Evolutionary conservation across 2,888 invertebrate genomes (phyloP).

Genomic region (Drepana falcataria): DNA sequence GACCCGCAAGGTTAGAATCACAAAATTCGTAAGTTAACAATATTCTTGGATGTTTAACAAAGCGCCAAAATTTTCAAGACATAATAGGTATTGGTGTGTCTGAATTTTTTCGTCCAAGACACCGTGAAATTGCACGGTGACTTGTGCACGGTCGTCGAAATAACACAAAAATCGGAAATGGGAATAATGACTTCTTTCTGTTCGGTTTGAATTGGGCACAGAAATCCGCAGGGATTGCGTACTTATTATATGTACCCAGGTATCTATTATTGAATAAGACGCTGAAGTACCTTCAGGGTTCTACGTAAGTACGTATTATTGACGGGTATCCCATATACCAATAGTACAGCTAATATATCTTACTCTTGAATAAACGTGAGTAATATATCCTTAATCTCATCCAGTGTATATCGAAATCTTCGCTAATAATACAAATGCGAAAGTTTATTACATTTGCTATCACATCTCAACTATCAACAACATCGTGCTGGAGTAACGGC

Average conservation of each 20-base stretch:
- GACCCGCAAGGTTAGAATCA: too few relatives aligned
- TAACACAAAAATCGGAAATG: constrained; percentile 25
- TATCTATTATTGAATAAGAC: constrained; percentile 14
- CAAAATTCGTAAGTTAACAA: too few relatives aligned
- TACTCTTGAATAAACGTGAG: too few relatives aligned
- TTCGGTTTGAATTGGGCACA: constrained; percentile 21
- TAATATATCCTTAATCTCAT: too few relatives aligned
- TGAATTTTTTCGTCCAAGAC: constrained; percentile 27
- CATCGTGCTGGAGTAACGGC: too few relatives aligned
- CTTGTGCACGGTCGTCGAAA: constrained; percentile 28
- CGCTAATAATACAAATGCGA: too few relatives aligned
- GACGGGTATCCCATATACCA: background rate
- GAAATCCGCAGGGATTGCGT: background rate
- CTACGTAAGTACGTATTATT: constrained; percentile 1
- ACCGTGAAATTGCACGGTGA: constrained; percentile 40
- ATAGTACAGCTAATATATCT: too few relatives aligned
- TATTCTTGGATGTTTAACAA: too few relatives aligned
- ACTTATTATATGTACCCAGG: constrained; percentile 15
- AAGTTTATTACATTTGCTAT: too few relatives aligned
- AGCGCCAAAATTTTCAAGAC: constrained; percentile 6
- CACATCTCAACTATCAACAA: too few relatives aligned
- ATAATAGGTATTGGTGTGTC: constrained; percentile 16
- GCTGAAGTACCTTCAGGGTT: constrained; percentile 9
- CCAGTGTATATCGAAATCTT: too few relatives aligned
- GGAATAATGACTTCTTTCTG: constrained; percentile 29